Evolutionary conservation across 2,113 vertebrate species (phyloP), one percentile per base, ranked within the genome.

Genomic region (Elgaria multicarinata): DNA sequence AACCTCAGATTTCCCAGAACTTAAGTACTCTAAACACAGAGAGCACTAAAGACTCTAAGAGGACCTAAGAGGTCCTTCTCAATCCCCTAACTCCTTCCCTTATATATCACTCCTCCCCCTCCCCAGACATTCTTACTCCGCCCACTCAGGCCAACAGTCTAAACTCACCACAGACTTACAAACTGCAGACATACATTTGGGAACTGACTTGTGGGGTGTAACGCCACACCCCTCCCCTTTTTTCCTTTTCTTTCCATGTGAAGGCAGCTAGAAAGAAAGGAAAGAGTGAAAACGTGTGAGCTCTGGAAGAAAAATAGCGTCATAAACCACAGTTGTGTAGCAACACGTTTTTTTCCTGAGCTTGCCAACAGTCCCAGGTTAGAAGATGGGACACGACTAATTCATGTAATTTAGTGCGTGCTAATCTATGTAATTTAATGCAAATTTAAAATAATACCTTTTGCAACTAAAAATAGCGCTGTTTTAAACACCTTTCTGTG

Each of bases 381-480:
- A n/a, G 42, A 46, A 64, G 36, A 50, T 5, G 5, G 66, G 39
- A 22, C 33, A 31, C 0, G 74, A 58, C 55, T 83, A 83, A 89
- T 83, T 75, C 42, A 50, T 89, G 42, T 89, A 75, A 89, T 89
- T 87, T 76, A 39, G 24, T 39, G 50, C 80, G 83, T 66, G 42
- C 14, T 89, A 66, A 89, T 83, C 72, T 76, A 36, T 50, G 55
- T 83, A 74, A 87, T 79, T 87, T 79, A 69, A 50, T 76, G 69
- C 87, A 83, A 76, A 89, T 89, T 82, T 89, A 53, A 89, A 83
- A 83, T 76, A 83, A 83, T 83, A 46, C 78, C 10, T 74, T 74
- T 88, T 74, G 67, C 53, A 46, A 33, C 39, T 88, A 24, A 88
- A 72, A 82, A 44, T 62, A 24, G 78, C 18, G 44, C 26, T 55